Base-by-base conservation (phyloP, 2,113 vertebrate species). In the Athene noctua region DNA sequence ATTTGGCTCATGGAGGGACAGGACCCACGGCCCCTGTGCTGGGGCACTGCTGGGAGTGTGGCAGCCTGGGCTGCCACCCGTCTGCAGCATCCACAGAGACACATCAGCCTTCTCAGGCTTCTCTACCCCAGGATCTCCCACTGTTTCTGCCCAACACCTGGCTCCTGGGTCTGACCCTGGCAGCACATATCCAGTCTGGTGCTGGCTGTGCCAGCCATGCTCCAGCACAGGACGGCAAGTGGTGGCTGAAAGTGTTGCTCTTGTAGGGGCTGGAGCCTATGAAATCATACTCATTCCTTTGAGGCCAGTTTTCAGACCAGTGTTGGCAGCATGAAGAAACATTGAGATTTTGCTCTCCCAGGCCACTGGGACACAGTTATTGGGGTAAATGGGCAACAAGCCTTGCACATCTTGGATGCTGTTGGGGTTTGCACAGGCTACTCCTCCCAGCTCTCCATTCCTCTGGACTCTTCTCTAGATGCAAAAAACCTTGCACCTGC, bases 161-260 rank as follows among this genome's bases (percentile, higher is more conserved):
- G 21, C 40, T 67, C 22, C 47, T 36, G n/a, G 26, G 21, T 66
- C 55, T 79, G 30, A 5, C 15, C 13, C 15, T 5, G 2, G 34
- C 23, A 79, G 21, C 27, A 61, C 3, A 2, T 18, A 19, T 13
- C 7, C 1, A 4, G 23, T 11, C 26, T 36, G 40, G 46, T 13
- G 19, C 38, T 3, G 4, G 59, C 46, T 29, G 32, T 44, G 38
- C n/a, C 66, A 73, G 25, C 15, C 59, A 34, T 0, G 0, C 29
- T 72, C 17, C 2, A 1, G 65, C 34, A 46, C 51, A 52, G 29
- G 49, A n/a, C 8, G 0, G 17, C 1, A 1, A 75, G 47, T 0
- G 2, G 17, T 11, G 6, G 49, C n/a, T 5, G 5, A 44, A 13
- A 38, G 11, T 0, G 0, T 22, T 17, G 46, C 0, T 1, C 32